Conservation (phyloP, 2,888 invertebrate genomes). For the Seladonia tumulorum region DNA sequence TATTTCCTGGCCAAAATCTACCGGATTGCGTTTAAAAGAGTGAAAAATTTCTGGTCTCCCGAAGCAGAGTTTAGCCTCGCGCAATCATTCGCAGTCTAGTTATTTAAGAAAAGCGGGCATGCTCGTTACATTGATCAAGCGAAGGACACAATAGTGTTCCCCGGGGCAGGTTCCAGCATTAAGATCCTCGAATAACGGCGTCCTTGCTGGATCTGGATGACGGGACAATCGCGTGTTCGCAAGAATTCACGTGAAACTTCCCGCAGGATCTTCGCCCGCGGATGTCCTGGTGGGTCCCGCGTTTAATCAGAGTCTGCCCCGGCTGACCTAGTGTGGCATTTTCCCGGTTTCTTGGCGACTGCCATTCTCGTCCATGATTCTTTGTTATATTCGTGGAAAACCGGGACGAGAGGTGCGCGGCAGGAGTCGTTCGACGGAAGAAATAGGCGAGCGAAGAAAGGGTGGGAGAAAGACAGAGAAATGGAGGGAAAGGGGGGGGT, state of each 20-base stretch:
- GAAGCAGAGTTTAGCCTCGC: too few species aligned
- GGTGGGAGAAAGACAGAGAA: background rate
- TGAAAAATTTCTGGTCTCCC: too few species aligned
- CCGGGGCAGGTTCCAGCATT: background rate
- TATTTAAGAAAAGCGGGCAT: background rate
- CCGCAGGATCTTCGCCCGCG: slow-evolving; percentile 3
- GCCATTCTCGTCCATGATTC: slow-evolving; percentile 60
- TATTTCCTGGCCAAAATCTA: too few species aligned
- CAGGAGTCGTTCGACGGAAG: slow-evolving; percentile 10
- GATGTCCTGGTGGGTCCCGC: slow-evolving; percentile 36
- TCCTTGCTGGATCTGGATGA: slow-evolving; percentile 2
- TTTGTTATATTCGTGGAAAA: slow-evolving; percentile 60
- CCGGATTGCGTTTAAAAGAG: too few species aligned
- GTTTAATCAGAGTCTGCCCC: slow-evolving; percentile 73
- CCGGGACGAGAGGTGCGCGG: slow-evolving; percentile 17
- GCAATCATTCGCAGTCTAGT: background rate
- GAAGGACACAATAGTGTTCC: slow-evolving; percentile 6
- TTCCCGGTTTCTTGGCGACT: slow-evolving; percentile 49
- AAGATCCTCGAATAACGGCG: slow-evolving; percentile 5
- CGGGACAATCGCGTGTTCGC: slow-evolving; percentile 26
- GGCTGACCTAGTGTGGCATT: slow-evolving; percentile 72
- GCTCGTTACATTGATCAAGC: background rate
- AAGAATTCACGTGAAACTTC: slow-evolving; percentile 40
- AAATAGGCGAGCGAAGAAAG: slow-evolving; percentile 13
- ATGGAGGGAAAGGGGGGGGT: background rate